Conservation (phyloP, 2,113 vertebrate species). For the Thalassoma bifasciatum region DNA sequence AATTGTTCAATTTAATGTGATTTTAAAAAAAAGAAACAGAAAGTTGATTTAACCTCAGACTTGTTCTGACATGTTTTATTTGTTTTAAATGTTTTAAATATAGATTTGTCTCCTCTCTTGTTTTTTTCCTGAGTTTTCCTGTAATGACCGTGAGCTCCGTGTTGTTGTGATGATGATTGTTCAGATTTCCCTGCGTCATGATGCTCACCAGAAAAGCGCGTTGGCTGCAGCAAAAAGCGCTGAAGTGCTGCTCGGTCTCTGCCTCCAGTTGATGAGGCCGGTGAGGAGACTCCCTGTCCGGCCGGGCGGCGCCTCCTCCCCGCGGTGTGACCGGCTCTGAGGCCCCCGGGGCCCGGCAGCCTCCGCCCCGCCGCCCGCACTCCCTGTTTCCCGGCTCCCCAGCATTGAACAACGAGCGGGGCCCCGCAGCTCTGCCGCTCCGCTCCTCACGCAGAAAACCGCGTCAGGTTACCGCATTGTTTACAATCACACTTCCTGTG, state of each 20-base stretch:
- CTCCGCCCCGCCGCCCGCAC: conserved; percentile 29
- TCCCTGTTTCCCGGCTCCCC: conserved; percentile 59
- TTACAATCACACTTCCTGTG: not conserved
- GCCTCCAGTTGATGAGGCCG: conserved; percentile 84
- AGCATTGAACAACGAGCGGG: conserved; percentile 56
- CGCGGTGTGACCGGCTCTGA: not conserved
- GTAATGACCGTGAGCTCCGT: not conserved
- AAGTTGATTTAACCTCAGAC: no score
- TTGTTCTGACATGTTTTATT: no score
- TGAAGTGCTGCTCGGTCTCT: conserved; percentile 84
- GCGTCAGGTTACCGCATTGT: not conserved
- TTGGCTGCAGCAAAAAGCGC: conserved; percentile 86
- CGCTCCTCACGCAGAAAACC: conserved; percentile 1
- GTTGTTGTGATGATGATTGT: not conserved
- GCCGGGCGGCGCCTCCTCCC: conserved; percentile 14
- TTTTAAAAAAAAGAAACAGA: no score
- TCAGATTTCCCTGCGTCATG: conserved; percentile 69
- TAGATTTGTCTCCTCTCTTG: not conserved
- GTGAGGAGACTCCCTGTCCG: conserved; percentile 32
- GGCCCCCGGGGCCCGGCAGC: conserved; percentile 25
- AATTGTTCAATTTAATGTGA: no score
- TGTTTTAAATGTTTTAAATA: no score
- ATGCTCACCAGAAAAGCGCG: conserved; percentile 71
- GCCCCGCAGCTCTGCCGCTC: conserved; percentile 43
- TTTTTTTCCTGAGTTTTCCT: not conserved